Base-by-base conservation (phyloP, 2,888 invertebrate species). In the Agrotis puta region DNA sequence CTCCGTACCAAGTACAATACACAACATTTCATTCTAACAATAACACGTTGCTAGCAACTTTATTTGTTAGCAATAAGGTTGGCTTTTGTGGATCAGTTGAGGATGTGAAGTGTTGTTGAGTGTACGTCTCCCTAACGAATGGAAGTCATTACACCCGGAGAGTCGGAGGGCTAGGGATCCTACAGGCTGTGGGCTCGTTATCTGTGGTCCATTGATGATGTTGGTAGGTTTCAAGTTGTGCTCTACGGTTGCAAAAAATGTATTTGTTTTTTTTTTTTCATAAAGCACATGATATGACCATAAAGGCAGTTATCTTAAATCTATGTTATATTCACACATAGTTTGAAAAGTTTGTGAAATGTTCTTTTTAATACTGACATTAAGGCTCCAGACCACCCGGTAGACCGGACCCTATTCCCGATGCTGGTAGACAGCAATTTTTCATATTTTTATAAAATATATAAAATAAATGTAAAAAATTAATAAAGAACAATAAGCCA, bases 81-180 rank as follows among this genome's bases (percentile, higher is more conserved):
- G 24, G 24, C 27, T 53, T 73, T 74, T 39, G 51, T 51, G 7
- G 47, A 14, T 27, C 16, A 22, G 18, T 3, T 47, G 13, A 47
- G 0, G 9, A 20, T 14, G 39, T 48, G 48, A 16, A 13, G 20
- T 51, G 47, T 9, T 13, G 47, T 57, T 50, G 27, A 24, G 13
- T 58, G 67, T 74, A 74, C 47, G 50, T 51, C 75, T 79, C 82
- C 78, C 81, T 78, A 81, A 81, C 70, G 64, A 81, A 75, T 66
- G 71, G 27, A 71, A 75, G 79, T 82, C 81, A 81, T 82, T 81
- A 81, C 75, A 72, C 82, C 65, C 76, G 22, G 56, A 59, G 67
- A 58, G 56, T 62, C 67, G 20, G 47, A 39, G 39, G 39, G 39
- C 9, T 51, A 69, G 68, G 54, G 75, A 66, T 77, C 53, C 69